Evolutionary conservation across 1,140 invertebrate genomes (phyloP).

Genomic region (Caerostris extrusa): DNA sequence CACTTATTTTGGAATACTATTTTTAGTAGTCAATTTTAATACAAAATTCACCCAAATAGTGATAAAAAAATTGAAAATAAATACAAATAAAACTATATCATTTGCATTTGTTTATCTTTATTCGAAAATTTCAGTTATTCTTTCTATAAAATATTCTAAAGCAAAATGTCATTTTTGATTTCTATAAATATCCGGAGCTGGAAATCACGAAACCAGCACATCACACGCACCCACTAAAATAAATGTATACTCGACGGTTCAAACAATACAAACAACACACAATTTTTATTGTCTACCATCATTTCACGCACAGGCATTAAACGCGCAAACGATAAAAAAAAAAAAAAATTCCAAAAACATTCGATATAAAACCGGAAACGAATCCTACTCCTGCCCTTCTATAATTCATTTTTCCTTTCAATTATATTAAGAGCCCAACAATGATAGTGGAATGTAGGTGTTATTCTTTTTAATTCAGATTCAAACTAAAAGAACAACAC

Average conservation of each 20-base stretch:
- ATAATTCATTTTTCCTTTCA: conserved; percentile 60
- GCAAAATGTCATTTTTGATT: background rate
- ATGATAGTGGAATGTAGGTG: conserved; percentile 25
- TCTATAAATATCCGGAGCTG: conserved; percentile 52
- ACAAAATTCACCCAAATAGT: background rate
- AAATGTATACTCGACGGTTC: conserved; percentile 27
- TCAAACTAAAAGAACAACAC: conserved; percentile 16
- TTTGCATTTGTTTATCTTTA: background rate
- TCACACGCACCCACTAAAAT: conserved; percentile 44
- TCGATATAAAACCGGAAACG: conserved; percentile 28
- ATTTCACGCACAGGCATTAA: conserved; percentile 25
- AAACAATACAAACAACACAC: conserved; percentile 39
- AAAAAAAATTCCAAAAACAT: conserved; percentile 3
- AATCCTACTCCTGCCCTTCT: conserved; percentile 18
- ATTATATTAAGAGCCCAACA: background rate
- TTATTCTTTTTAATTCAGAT: conserved; percentile 42
- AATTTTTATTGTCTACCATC: conserved; percentile 4
- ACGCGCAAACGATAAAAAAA: background rate
- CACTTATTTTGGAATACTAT: background rate
- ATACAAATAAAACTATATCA: too few species aligned
- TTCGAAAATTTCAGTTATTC: background rate
- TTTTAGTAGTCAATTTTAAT: background rate
- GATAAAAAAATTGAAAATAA: background rate
- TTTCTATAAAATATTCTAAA: background rate
- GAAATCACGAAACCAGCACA: background rate